Base-by-base conservation (phyloP, 2,113 vertebrate genomes). In the Thermophis baileyi region DNA sequence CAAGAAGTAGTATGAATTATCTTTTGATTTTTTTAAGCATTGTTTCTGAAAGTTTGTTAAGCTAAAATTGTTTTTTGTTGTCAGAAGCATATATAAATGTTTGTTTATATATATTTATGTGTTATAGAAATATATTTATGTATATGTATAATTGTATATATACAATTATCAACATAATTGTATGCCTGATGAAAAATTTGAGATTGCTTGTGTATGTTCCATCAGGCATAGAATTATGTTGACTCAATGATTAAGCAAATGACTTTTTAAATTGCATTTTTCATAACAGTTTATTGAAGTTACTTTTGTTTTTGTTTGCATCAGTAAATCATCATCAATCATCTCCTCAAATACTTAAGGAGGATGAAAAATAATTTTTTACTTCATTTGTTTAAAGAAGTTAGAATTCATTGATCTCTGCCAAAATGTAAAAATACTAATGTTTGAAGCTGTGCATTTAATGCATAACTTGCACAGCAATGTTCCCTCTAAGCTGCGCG, bases 161-260 rank as follows among this genome's bases (percentile, higher is more conserved):
- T 30, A 30, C 60, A 63, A 12, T 63, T 63, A 30, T 63, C 60
- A 63, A 63, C 11, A 63, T 63, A 63, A 63, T 63, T 63, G 27
- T 30, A 30, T 63, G 60, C 10, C 27, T 12, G 60, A 63, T 63
- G 60, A 30, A 63, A 63, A 63, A n/a, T 63, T n/a, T 63, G 60
- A 63, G 30, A n/a, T 63, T 63, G 60, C 11, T 63, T 63, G 60
- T n/a, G 30, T 63, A 47, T 11, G 9, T 54, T 27, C 50, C 22
- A 46, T 11, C 53, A 63, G 85, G 20, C 24, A 50, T 16, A 53
- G n/a, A 30, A 35, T 91, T 91, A 89, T 35, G 18, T n/a, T 87
- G 69, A 87, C 40, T 93, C 81, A 50, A 86, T 85, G 88, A 86
- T 91, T 86, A 91, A 87, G 87, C 16, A 93, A 89, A 89, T 53